Percentiles rank a stretch among this genome's conserved stretches.
Conservation (phyloP, 37 sponge, comb jelly and placozoan genomes). For the Halisarca cf. caerulea region DNA sequence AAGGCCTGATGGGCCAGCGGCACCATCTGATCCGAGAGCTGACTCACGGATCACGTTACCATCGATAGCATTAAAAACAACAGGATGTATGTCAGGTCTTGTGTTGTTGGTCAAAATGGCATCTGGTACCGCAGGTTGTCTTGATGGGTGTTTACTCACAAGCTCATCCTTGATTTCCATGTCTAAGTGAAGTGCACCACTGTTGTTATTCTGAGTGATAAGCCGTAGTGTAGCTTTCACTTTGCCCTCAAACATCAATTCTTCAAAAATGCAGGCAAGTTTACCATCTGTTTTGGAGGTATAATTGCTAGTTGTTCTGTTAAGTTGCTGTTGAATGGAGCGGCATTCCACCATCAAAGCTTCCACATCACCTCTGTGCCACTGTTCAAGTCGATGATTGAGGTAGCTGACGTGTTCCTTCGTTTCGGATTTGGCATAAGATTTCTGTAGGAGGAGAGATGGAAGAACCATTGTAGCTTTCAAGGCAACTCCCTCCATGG, state of each 20-base stretch:
- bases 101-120: background rate
- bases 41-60: background rate
- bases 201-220: background rate
- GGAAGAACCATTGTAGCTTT: no score
- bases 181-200: background rate
- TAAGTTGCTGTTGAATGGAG: no score
- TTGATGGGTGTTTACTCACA: background rate
- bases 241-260: slow-evolving; percentile 19
- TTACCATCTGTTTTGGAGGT: no score
- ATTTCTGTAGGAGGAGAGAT: no score
- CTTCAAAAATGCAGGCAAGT: no score
- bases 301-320: no score
- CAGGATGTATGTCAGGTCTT: background rate
- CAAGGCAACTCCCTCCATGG: no score
- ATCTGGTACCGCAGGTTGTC: background rate
- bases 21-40: slow-evolving; percentile 7
- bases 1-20: slow-evolving; percentile 35
- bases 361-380: no score
- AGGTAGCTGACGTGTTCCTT: no score
- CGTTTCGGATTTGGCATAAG: no score
- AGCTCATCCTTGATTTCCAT: background rate
- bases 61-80: slow-evolving; percentile 17
- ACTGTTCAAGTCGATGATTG: no score
- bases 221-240: slow-evolving; percentile 12
- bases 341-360: no score